Evolutionary conservation across 2,113 vertebrate genomes (phyloP).

Genomic region (Dendrocopos noguchii): DNA sequence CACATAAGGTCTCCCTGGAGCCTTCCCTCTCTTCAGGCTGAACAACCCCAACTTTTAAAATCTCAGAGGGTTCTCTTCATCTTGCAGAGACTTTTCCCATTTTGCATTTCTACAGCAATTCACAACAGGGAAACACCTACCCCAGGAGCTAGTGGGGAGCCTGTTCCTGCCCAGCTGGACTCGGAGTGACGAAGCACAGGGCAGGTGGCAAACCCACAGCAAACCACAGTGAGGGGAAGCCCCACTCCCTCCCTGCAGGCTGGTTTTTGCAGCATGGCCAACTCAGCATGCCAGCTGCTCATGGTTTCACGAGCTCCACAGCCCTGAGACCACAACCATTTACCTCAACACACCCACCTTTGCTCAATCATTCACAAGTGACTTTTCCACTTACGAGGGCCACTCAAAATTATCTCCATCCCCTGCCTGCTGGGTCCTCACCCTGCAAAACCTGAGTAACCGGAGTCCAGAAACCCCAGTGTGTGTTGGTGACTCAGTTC

Average conservation of each 20-base stretch:
- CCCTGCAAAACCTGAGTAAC: background rate
- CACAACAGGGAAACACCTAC: background rate
- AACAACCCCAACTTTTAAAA: background rate
- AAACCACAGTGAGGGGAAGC: background rate
- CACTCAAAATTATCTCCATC: background rate
- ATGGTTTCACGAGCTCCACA: background rate
- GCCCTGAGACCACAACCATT: fast-evolving
- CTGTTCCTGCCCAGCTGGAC: background rate
- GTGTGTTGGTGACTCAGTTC: background rate
- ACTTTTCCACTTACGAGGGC: background rate
- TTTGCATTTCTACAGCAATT: background rate
- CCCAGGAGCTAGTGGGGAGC: fast-evolving
- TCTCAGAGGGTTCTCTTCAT: background rate
- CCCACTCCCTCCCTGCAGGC: fast-evolving
- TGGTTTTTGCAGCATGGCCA: background rate
- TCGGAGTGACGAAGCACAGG: background rate
- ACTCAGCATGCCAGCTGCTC: too few relatives aligned
- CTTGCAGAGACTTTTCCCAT: background rate
- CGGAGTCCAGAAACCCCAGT: background rate
- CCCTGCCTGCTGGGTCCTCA: background rate
- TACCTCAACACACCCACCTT: background rate
- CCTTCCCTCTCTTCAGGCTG: too few relatives aligned
- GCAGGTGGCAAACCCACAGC: background rate
- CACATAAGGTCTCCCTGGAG: too few relatives aligned
- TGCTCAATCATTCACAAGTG: background rate